Percentiles rank a stretch among this genome's conserved stretches.
Conservation (phyloP, 1,140 invertebrate species). For the Samia ricini region DNA sequence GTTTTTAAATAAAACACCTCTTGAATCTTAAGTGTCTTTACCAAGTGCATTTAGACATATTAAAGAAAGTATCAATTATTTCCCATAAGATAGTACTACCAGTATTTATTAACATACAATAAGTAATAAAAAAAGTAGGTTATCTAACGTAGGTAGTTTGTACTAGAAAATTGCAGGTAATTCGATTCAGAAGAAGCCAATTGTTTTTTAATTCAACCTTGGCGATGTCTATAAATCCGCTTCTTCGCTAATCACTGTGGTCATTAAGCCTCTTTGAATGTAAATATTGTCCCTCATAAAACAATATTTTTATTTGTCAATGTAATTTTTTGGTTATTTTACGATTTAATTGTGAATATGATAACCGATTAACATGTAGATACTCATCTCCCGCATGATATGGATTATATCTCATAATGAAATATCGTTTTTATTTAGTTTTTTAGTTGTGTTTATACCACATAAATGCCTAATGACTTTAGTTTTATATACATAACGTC, state of each 20-base stretch:
- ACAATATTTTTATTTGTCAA: neutral
- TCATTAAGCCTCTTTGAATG: neutral
- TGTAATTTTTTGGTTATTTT: neutral
- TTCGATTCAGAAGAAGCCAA: neutral
- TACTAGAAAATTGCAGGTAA: neutral
- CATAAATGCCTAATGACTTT: too few relatives aligned
- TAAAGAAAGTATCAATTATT: neutral
- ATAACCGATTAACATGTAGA: too few relatives aligned
- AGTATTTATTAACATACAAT: neutral
- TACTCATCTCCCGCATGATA: too few relatives aligned
- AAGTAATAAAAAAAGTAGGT: neutral
- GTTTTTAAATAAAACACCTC: neutral
- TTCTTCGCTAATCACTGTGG: neutral
- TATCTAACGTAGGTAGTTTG: neutral
- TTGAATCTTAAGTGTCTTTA: neutral
- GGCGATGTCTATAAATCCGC: neutral
- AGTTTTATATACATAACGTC: too few relatives aligned
- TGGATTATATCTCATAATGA: too few relatives aligned
- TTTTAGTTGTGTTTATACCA: too few relatives aligned
- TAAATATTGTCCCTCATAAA: neutral
- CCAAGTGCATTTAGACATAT: neutral
- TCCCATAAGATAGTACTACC: neutral
- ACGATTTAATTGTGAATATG: too few relatives aligned
- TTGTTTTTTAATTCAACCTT: constrained; percentile 1
- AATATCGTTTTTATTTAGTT: too few relatives aligned